Conservation (phyloP, 2,888 invertebrate genomes). For the Lycaena phlaeas region DNA sequence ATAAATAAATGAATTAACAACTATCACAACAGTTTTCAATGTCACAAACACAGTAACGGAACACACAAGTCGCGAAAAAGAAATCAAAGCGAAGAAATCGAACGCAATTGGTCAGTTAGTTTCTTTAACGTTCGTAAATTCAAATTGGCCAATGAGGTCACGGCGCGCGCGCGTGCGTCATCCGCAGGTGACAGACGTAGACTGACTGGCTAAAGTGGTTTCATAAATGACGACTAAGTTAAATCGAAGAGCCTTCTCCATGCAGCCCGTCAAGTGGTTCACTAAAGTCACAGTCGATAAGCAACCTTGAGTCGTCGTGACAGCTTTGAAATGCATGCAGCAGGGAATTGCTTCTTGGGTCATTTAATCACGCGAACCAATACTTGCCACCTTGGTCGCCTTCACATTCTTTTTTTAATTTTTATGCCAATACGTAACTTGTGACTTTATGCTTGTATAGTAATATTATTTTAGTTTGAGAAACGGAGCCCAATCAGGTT, state of each 20-base stretch:
- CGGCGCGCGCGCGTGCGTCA: constrained; percentile 42
- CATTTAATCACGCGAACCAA: constrained; percentile 22
- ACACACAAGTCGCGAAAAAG: constrained; percentile 51
- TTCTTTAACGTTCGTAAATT: constrained; percentile 49
- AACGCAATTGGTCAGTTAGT: constrained; percentile 51
- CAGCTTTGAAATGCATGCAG: constrained; percentile 17
- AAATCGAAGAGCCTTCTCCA: constrained; percentile 53
- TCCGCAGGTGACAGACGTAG: constrained; percentile 49
- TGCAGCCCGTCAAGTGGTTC: constrained; percentile 48
- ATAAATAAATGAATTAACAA: constrained; percentile 19
- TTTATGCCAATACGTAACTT: background rate
- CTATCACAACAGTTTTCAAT: constrained; percentile 29
- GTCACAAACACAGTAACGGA: constrained; percentile 57
- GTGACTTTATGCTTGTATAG: background rate
- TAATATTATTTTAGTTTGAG: background rate
- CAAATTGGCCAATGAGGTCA: constrained; percentile 39
- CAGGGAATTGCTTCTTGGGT: constrained; percentile 19
- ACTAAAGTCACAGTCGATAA: constrained; percentile 17
- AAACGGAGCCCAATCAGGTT: too few relatives aligned
- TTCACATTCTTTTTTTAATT: constrained; percentile 45
- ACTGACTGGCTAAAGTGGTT: constrained; percentile 47
- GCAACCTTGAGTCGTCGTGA: constrained; percentile 15
- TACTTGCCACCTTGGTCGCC: constrained; percentile 56
- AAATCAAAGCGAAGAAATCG: constrained; percentile 48
- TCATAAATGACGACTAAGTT: constrained; percentile 50